A percentile compares a stretch with the other conserved stretches of the same genome.
Conservation (phyloP, 2,797 vertebrate genomes). For the Philypnodon macrostomus region DNA sequence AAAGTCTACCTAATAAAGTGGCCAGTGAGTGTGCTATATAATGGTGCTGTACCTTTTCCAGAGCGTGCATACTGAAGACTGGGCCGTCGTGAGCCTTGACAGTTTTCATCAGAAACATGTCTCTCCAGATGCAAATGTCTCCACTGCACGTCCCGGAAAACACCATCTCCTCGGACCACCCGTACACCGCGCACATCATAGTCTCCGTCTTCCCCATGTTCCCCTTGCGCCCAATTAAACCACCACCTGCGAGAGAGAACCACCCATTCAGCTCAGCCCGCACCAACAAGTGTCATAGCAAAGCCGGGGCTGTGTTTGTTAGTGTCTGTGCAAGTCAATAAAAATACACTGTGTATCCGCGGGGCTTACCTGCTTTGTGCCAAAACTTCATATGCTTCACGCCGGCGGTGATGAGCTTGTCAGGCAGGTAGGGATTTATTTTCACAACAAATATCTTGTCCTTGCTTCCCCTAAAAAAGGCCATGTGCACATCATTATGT, state of each 20-base stretch:
- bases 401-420: slow-evolving; percentile 96
- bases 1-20: no score
- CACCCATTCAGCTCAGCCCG: slow-evolving; percentile 20
- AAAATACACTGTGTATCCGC: background rate
- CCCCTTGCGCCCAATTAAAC: slow-evolving; percentile 93
- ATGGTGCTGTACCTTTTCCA: slow-evolving; percentile 86
- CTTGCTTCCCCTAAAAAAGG: slow-evolving; percentile 90
- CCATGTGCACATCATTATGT: no score
- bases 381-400: slow-evolving; percentile 98
- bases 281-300: slow-evolving; percentile 23
- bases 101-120: slow-evolving; percentile 94
- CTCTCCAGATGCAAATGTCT: slow-evolving; percentile 98
- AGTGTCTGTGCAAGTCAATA: slow-evolving; percentile 22
- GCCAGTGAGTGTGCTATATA: background rate
- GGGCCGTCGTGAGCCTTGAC: slow-evolving; percentile 98
- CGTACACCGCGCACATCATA: slow-evolving; percentile 97
- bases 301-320: slow-evolving; percentile 33
- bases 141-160: slow-evolving; percentile 95
- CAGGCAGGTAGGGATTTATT: slow-evolving; percentile 93
- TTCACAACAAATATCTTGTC: slow-evolving; percentile 98
- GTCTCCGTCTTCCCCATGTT: slow-evolving; percentile 91
- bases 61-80: slow-evolving; percentile 95
- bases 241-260: slow-evolving; percentile 82
- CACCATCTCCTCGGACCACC: slow-evolving; percentile 96
- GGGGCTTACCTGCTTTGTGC: slow-evolving; percentile 89